Conservation (phyloP, 2,113 vertebrate species). For the Empidonax alnorum region DNA sequence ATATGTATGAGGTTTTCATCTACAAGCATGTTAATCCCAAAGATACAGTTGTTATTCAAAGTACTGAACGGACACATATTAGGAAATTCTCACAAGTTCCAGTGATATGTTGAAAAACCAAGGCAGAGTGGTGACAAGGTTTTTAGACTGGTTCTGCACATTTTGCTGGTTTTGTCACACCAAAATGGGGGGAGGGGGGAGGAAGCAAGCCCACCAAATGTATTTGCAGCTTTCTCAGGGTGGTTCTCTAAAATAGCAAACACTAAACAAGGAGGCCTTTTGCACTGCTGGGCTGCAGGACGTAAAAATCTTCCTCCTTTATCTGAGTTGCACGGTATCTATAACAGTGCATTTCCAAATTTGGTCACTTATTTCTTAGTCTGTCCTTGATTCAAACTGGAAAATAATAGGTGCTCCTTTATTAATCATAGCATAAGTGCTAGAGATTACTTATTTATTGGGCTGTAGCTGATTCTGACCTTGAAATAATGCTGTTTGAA, state of each 20-base stretch:
- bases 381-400: not conserved
- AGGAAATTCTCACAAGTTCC: not conserved
- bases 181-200: not conserved
- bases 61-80: not conserved
- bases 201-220: accelerated
- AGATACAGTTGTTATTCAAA: not conserved
- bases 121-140: not conserved
- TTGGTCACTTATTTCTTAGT: not conserved
- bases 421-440: not conserved
- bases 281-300: not conserved
- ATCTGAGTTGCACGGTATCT: too few relatives aligned
- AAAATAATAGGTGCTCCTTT: not conserved
- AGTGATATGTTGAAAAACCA: not conserved
- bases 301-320: not conserved
- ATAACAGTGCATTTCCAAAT: not conserved
- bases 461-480: not conserved
- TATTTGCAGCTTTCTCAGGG: not conserved
- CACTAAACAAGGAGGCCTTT: not conserved
- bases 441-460: not conserved
- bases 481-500: not conserved
- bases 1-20: not conserved
- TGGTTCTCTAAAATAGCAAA: not conserved
- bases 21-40: not conserved
- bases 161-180: accelerated
- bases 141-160: not conserved